phyloP scores from a whole-genome alignment of 2,113 vertebrate genomes.

The Engystomops pustulosus region DNA sequence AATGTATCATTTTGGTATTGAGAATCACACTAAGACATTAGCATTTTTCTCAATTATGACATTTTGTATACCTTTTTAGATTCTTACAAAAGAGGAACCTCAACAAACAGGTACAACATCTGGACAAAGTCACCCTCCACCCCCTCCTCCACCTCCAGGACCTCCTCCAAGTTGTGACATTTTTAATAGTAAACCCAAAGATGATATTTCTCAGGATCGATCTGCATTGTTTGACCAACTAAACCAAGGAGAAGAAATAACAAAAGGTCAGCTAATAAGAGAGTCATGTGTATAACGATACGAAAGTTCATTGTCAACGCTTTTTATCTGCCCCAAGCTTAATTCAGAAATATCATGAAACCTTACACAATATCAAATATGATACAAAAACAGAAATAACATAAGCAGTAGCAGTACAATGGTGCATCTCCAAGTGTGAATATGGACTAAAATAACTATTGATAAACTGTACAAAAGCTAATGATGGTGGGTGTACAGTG shows the following conservation, averaged over 20 bases:
- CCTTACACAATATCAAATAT: too few relatives aligned
- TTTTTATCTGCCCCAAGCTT: too few relatives aligned
- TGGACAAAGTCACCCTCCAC: slow-evolving; percentile 49
- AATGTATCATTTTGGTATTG: neutral
- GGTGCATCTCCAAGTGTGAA: too few relatives aligned
- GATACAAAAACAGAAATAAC: too few relatives aligned
- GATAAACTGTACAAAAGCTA: too few relatives aligned
- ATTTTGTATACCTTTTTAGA: slow-evolving; percentile 40
- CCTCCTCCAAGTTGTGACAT: slow-evolving; percentile 79
- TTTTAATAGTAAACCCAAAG: slow-evolving; percentile 64
- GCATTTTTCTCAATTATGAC: neutral
- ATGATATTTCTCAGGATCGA: slow-evolving; percentile 73
- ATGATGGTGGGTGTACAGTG: too few relatives aligned
- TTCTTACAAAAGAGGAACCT: slow-evolving; percentile 59
- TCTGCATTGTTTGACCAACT: slow-evolving; percentile 91
- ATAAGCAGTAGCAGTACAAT: too few relatives aligned
- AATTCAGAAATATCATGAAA: too few relatives aligned
- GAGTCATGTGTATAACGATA: neutral
- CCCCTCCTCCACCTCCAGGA: slow-evolving; percentile 79
- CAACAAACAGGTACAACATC: neutral
- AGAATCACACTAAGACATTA: too few relatives aligned
- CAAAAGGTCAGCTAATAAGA: slow-evolving; percentile 80
- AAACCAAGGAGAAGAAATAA: slow-evolving; percentile 92
- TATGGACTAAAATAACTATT: too few relatives aligned
- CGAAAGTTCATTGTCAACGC: too few relatives aligned